A percentile compares a stretch with the other conserved stretches of the same genome.
Evolutionary conservation across 2,797 vertebrate species (phyloP).

Genomic region (Gymnodraco acuticeps): DNA sequence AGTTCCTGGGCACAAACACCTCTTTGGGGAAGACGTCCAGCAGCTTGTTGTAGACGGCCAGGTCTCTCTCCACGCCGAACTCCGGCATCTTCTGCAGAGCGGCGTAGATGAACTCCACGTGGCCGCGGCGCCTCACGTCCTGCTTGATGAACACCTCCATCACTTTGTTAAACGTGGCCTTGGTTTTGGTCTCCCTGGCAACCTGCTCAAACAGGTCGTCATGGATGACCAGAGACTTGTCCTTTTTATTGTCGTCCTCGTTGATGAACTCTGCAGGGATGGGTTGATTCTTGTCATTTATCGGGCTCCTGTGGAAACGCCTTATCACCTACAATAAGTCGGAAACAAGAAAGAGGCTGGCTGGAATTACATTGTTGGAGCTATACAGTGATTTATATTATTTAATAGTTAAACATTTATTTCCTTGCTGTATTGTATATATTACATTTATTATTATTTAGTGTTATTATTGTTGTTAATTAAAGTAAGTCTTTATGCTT

Average conservation of each 20-base stretch:
- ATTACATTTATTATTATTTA: no score
- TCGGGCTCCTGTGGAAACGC: constrained; percentile 68
- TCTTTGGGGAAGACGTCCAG: constrained; percentile 93
- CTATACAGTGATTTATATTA: no score
- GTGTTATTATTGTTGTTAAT: no score
- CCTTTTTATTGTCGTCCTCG: constrained; percentile 26
- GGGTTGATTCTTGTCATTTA: constrained; percentile 22
- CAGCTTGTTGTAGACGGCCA: constrained; percentile 89
- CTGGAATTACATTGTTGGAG: not conserved
- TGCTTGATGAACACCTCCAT: constrained; percentile 81
- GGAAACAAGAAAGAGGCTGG: not conserved
- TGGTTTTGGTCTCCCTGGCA: constrained; percentile 66
- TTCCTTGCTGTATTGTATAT: no score
- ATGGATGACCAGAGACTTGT: constrained; percentile 53
- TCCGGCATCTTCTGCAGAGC: constrained; percentile 90
- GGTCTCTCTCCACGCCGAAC: constrained; percentile 88
- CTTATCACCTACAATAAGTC: constrained; percentile 55
- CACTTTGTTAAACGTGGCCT: constrained; percentile 84
- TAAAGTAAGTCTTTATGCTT: no score
- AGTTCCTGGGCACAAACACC: constrained; percentile 88
- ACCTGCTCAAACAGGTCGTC: constrained; percentile 83
- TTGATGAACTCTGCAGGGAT: constrained; percentile 24
- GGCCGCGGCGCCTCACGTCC: constrained; percentile 87
- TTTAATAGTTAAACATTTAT: no score
- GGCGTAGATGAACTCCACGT: constrained; percentile 92